Evolutionary conservation across 2,113 vertebrate species (phyloP).

Genomic region (Alosa alosa): DNA sequence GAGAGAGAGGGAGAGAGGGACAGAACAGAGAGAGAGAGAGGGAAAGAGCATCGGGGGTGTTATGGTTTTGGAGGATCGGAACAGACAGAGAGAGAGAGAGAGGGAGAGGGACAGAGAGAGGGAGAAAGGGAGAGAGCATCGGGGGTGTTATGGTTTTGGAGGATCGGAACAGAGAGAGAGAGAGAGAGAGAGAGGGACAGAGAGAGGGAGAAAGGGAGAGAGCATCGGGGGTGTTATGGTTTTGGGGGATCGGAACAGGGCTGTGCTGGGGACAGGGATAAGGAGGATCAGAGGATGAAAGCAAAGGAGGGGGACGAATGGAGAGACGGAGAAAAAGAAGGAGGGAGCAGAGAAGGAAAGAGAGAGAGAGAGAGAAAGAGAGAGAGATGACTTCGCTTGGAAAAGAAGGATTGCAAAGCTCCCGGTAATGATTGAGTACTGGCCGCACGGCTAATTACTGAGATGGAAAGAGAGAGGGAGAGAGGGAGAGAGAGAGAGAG

Average conservation of each 20-base stretch:
- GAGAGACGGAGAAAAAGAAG: not conserved
- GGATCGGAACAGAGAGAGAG: not conserved
- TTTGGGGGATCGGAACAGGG: conserved; percentile 17
- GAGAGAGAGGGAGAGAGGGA: not conserved
- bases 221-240: conserved; percentile 31
- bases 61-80: conserved; percentile 19
- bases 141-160: conserved; percentile 18
- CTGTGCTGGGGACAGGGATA: conserved; percentile 13
- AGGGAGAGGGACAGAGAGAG: too few species aligned
- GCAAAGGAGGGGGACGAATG: conserved; percentile 28
- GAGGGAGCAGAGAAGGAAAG: conserved; percentile 24
- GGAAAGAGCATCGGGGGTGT: conserved; percentile 46
- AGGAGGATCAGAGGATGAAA: conserved; percentile 59
- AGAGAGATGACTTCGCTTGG: conserved; percentile 49
- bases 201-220: conserved; percentile 43
- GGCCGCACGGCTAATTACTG: conserved; percentile 50
- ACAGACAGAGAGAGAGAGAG: not conserved
- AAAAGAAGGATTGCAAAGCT: conserved; percentile 26
- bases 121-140: conserved; percentile 48
- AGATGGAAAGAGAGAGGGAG: conserved; percentile 36
- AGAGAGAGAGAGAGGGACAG: too few species aligned
- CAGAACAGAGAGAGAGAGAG: not conserved
- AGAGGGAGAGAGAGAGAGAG: conserved; percentile 39
- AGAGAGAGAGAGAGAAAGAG: conserved; percentile 26
- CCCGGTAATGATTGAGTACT: conserved; percentile 49